Conservation (phyloP, 2,113 vertebrate genomes). For the Otocyon megalotis region DNA sequence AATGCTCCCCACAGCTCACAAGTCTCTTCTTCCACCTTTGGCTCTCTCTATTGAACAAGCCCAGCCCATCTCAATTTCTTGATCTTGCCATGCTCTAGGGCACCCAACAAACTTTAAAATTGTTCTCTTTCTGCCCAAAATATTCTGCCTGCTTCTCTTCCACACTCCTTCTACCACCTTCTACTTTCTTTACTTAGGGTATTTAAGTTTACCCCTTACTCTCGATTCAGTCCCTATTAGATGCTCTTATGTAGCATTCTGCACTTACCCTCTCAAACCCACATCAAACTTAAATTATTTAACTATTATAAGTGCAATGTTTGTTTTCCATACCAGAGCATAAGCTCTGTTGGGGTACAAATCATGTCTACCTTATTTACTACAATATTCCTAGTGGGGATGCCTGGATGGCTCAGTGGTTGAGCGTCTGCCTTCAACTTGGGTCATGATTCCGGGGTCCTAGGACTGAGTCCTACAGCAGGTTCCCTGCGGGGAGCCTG, state of each 20-base stretch:
- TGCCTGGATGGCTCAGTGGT: too few relatives aligned
- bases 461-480: too few relatives aligned
- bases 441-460: too few relatives aligned
- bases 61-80: conserved; percentile 33
- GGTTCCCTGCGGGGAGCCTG: too few relatives aligned
- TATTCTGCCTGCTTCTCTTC: conserved; percentile 16
- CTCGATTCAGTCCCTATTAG: background rate
- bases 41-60: background rate
- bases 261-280: conserved; percentile 18
- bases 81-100: background rate
- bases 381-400: background rate
- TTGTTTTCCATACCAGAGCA: background rate
- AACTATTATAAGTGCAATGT: background rate
- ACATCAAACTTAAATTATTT: background rate
- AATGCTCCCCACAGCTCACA: background rate
- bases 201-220: background rate
- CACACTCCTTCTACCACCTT: background rate
- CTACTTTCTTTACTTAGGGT: background rate
- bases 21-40: background rate
- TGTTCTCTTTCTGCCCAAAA: conserved; percentile 3
- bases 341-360: background rate
- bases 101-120: conserved; percentile 1
- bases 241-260: background rate
- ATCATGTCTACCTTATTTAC: background rate
- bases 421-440: too few relatives aligned